Base-by-base conservation (phyloP, 1,140 invertebrate species). In the Adoxophyes honmai region DNA sequence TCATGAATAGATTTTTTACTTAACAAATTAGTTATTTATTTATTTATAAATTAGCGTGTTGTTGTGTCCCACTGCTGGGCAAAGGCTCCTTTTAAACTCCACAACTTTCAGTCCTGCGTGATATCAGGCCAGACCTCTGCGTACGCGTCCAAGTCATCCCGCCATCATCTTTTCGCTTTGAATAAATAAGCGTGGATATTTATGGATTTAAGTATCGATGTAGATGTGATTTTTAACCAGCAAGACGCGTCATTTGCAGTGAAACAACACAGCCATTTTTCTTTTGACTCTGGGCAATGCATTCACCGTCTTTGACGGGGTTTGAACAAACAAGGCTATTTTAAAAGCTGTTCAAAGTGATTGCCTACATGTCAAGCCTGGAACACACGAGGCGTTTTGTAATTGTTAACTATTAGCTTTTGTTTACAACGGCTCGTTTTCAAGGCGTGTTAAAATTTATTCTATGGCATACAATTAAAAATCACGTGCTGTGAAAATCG, bases 371-470 rank as follows among this genome's bases (percentile, higher is more conserved):
- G 16, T 44, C 18, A 48, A 44, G 14, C 8, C 11, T 42, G 6
- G 16, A 18, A 48, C 10, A 48, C 42, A 48, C 28, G 42, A 48
- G 42, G 21, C 21, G 6, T 48, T 48, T 28, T 21, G 11, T 48
- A 48, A 48, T 33, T 11, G 42, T 48, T 13, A 4, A 5, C 18
- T 18, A 48, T 48, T 48, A 28, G 42, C 42, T 33, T 48, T 48
- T 48, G 42, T 48, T 48, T 10, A 36, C 11, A 28, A 28, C 21
- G 6, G 21, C 21, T 28, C 21, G 42, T 21, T 48, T 38, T 48
- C 42, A 48, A 48, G 42, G 42, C 42, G 42, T 16, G 18, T 21
- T 18, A 10, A 48, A 48, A 48, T 48, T 48, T 48, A 48, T 48
- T 11, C 42, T 21, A 11, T 48, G 10, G 42, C 18, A 48, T 8